Conservation (phyloP, 2,888 invertebrate species). For the Agrochola litura region DNA sequence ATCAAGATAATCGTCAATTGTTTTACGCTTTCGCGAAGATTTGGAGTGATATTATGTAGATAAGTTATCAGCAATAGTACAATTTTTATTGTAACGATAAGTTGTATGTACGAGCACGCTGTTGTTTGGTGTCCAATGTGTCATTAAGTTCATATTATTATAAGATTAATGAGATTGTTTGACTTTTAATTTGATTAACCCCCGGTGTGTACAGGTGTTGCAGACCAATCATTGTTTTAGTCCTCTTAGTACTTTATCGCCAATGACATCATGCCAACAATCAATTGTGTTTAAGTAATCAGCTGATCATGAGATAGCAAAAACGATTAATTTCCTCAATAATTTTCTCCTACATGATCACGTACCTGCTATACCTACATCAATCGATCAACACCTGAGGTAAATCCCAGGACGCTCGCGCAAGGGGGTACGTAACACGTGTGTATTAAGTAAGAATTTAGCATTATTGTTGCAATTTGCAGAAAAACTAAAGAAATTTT, state of each 20-base stretch:
- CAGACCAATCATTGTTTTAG: constrained; percentile 13
- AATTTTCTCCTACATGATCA: background rate
- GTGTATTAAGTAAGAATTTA: no score
- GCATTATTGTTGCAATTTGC: no score
- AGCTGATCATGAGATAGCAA: constrained; percentile 14
- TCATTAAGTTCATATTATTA: constrained; percentile 33
- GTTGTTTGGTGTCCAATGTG: constrained; percentile 32
- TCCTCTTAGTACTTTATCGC: background rate
- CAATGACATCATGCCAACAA: constrained; percentile 2
- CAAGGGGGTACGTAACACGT: no score
- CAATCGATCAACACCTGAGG: background rate
- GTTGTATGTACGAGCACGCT: constrained; percentile 49
- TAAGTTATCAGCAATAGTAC: constrained; percentile 50
- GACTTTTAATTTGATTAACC: constrained; percentile 20
- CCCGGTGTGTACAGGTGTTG: background rate
- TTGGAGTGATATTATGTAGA: constrained; percentile 43
- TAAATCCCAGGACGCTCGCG: background rate
- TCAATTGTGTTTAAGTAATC: background rate
- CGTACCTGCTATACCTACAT: background rate
- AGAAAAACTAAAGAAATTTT: no score
- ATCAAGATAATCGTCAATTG: constrained; percentile 40
- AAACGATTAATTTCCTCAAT: constrained; percentile 16
- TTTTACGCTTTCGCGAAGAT: constrained; percentile 37
- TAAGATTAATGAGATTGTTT: constrained; percentile 27
- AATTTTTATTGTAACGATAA: constrained; percentile 42